Evolutionary conservation across 2,888 invertebrate genomes (phyloP), one percentile per base, ranked within the genome.

Genomic region (Cataglyphis cursor): DNA sequence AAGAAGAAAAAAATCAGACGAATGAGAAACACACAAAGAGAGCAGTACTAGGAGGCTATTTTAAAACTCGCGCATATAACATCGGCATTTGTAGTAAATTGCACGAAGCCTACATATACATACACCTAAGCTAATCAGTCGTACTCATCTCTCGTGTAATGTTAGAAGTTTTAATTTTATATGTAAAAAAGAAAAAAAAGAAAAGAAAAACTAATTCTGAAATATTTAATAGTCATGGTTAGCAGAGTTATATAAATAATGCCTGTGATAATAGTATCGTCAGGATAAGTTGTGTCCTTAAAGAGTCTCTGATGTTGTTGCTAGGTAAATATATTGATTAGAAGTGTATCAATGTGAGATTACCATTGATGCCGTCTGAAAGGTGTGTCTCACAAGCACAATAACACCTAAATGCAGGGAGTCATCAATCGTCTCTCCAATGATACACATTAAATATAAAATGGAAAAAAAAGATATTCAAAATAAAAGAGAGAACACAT

Each of bases 181-280:
- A 93, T 92, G 88, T 90, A 88, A 88, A 85, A 70, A 35, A 41
- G 83, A 91, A 87, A 88, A 35, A 88, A 70, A 75, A 51, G 44
- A 82, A 82, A 86, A 87, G 87, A 90, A 88, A 87, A 91, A 90
- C 87, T 91, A 92, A 92, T 93, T 91, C 92, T 91, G 92, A 93
- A 92, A 93, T 91, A 92, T 94, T 94, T 93, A 93, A 93, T 94
- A 94, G 94, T 93, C 94, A 92, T 93, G 93, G 91, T 94, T 94
- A 95, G 94, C 93, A 94, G 93, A 94, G 94, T 95, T 94, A 94
- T 94, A 94, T 94, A 95, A 95, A 96, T 96, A 96, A 96, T 96
- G 96, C 96, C 96, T 96, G 96, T 96, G 96, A 96, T 96, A 96
- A 96, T 96, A 96, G 96, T 96, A 96, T 96, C 96, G 96, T 96